Evolutionary conservation across 2,113 vertebrate genomes (phyloP).

Genomic region (Neolamprologus falcicula): DNA sequence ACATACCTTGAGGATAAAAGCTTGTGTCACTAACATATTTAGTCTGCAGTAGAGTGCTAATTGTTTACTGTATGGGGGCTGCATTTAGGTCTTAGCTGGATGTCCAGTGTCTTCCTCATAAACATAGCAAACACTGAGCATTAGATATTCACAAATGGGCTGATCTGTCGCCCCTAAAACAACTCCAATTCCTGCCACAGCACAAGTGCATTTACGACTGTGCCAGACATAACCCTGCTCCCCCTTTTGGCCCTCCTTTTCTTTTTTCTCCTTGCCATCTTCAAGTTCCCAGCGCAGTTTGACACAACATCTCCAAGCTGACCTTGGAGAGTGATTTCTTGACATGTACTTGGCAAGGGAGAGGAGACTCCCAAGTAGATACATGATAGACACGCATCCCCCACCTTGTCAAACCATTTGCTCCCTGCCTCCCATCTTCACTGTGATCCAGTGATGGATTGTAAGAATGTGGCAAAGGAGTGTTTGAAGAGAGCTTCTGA

Average conservation of each 20-base stretch:
- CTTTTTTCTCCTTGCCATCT: neutral
- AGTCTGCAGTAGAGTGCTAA: neutral
- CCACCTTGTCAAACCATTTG: conserved; percentile 38
- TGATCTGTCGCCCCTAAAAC: neutral
- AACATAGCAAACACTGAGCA: neutral
- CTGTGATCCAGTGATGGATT: conserved; percentile 7
- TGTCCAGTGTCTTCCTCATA: neutral
- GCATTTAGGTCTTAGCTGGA: neutral
- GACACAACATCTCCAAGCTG: conserved; percentile 34
- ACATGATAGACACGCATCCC: conserved; percentile 42
- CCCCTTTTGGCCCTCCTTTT: neutral
- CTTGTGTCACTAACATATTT: neutral
- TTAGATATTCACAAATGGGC: neutral
- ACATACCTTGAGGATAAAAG: neutral
- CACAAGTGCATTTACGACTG: neutral
- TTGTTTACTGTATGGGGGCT: neutral
- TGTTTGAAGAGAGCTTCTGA: neutral
- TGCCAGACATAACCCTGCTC: neutral
- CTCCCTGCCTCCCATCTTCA: neutral
- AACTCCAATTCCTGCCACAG: neutral
- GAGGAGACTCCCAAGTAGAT: conserved; percentile 11
- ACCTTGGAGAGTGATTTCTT: conserved; percentile 34
- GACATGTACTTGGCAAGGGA: conserved; percentile 37
- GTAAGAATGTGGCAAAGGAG: neutral
- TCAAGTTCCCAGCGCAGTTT: conserved; percentile 4